Evolutionary conservation across 2,113 vertebrate species (phyloP), one percentile per base, ranked within the genome.

Genomic region (Crypturellus undulatus): DNA sequence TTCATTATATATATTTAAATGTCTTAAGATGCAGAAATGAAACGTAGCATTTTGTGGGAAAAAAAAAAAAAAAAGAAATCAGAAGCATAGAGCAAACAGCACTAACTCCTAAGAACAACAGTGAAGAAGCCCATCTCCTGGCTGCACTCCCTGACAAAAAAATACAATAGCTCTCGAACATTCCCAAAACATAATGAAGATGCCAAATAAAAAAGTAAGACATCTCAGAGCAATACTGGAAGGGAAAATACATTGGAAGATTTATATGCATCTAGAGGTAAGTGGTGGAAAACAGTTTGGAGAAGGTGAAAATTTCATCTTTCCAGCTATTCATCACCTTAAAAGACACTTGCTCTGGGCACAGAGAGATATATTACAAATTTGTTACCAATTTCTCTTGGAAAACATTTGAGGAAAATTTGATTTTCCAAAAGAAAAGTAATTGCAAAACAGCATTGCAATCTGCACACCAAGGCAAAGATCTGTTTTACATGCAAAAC

Each of bases 241-340:
- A 32, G 43, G 67, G 51, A 5, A 56, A 90, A 81, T 83, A 54
- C 5, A 62, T 7, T 40, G 64, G 65, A 81, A 63, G 94, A 96
- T 87, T 95, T 95, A 83, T 85, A 89, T 67, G 79, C 19, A 45
- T 84, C 81, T 24, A 22, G 81, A 93, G 78, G 34, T 60, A 81
- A 60, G 56, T 26, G 36, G 84, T 79, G 47, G 80, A 67, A 67
- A 75, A 54, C 36, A 87, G 79, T 78, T 91, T 94, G 90, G 81
- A 86, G 76, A 93, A 88, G 89, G 95, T 92, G 94, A 92, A 94
- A 93, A 87, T 87, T 90, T 96, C 84, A 92, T 96, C 94, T 96
- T 79, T 45, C 67, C 62, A 64, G 87, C 90, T 59, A 95, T 97
- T 96, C 76, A 96, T 97, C 96, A 96, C 93, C 90, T 90, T 95